Conservation (phyloP, 1,140 invertebrate species). For the Acromyrmex heyeri region DNA sequence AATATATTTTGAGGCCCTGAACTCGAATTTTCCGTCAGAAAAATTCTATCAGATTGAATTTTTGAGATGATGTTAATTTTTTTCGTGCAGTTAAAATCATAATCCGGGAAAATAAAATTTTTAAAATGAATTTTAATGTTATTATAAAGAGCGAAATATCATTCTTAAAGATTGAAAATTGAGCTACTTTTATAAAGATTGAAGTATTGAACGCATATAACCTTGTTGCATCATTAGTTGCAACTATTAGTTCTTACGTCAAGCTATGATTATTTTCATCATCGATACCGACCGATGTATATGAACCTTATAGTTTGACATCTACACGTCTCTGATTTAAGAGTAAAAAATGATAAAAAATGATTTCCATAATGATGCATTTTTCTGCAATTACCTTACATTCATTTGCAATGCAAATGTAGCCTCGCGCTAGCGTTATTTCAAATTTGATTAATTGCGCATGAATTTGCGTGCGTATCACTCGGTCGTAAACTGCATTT, state of each 20-base stretch:
- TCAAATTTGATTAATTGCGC: slow-evolving; percentile 14
- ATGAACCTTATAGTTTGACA: neutral
- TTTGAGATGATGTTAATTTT: too few relatives aligned
- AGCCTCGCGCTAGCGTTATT: neutral
- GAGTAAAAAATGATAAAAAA: neutral
- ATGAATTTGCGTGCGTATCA: neutral
- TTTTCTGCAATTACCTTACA: neutral
- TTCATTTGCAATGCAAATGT: slow-evolving; percentile 9
- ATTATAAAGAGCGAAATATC: too few relatives aligned
- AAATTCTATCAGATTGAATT: too few relatives aligned
- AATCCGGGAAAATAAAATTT: too few relatives aligned
- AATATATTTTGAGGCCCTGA: too few relatives aligned
- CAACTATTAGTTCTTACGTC: slow-evolving; percentile 19
- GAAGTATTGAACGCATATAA: neutral
- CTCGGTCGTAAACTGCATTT: too few relatives aligned
- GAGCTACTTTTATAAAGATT: too few relatives aligned
- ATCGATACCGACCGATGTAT: neutral
- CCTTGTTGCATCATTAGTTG: slow-evolving; percentile 20
- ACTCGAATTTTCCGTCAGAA: too few relatives aligned
- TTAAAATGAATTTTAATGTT: too few relatives aligned
- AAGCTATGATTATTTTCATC: slow-evolving; percentile 38
- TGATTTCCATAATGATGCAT: neutral
- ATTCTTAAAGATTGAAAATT: too few relatives aligned
- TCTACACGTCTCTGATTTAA: slow-evolving; percentile 8
- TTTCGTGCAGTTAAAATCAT: too few relatives aligned